These are phyloP conservation scores for Mustela lutreola DNA, from an alignment of 2,113 vertebrate species.

Conservation along the genomic window DNA sequence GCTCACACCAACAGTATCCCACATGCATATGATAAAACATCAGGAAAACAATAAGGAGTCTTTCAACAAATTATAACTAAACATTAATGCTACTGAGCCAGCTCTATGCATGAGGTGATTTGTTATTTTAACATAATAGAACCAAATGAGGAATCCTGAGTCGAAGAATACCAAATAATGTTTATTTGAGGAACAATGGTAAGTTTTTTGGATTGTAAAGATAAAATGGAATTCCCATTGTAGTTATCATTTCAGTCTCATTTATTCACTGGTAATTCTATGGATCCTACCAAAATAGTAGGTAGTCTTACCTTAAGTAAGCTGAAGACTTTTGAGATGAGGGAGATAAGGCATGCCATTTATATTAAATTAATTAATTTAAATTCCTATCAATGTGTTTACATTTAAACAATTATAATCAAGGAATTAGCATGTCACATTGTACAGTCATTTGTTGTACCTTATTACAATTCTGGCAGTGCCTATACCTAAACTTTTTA, in stretches of 20 bases:
- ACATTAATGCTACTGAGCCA: constrained; percentile 40
- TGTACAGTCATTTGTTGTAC: background rate
- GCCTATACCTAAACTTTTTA: background rate
- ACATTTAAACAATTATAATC: background rate
- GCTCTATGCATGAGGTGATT: constrained; percentile 32
- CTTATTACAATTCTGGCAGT: background rate
- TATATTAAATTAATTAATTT: background rate
- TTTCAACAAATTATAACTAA: constrained; percentile 65
- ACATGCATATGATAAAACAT: constrained; percentile 61
- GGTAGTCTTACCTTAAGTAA: constrained; percentile 8
- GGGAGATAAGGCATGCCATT: background rate
- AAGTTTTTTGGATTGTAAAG: constrained; percentile 22
- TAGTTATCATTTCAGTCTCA: background rate
- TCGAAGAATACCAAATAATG: constrained; percentile 27
- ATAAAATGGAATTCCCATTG: background rate
- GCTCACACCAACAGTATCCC: constrained; percentile 47
- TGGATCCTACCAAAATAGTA: background rate
- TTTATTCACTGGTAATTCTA: constrained; percentile 7
- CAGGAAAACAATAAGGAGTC: constrained; percentile 56
- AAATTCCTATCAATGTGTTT: background rate
- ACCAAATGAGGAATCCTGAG: constrained; percentile 6
- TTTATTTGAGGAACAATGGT: constrained; percentile 37
- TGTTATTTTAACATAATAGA: constrained; percentile 66
- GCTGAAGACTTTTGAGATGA: background rate
- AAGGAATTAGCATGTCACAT: background rate